Evolutionary conservation across 1,140 invertebrate species (phyloP).

Genomic region (Condylostylus longicornis): DNA sequence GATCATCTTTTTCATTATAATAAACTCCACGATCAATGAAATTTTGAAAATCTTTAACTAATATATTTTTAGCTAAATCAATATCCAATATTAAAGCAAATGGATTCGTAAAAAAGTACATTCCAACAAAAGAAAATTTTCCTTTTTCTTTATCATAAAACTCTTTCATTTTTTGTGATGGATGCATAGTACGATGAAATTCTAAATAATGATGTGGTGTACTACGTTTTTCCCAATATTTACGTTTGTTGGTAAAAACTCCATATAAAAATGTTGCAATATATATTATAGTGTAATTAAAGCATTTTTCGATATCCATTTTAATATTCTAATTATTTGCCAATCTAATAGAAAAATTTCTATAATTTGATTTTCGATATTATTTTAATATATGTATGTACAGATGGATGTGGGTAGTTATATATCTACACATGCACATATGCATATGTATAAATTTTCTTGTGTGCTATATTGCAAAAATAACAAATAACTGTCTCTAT

Average conservation of each 20-base stretch:
- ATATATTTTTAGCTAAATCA: conserved; percentile 35
- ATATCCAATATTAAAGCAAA: conserved; percentile 20
- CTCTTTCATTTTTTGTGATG: conserved; percentile 12
- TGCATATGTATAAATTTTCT: too few relatives aligned
- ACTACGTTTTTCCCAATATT: conserved; percentile 31
- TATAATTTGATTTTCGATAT: too few relatives aligned
- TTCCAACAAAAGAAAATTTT: conserved; percentile 13
- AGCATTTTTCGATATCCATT: too few relatives aligned
- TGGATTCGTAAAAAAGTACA: conserved; percentile 12
- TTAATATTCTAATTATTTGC: too few relatives aligned
- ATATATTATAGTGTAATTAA: background rate
- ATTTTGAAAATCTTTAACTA: conserved; percentile 39
- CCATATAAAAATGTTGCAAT: background rate
- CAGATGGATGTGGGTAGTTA: too few relatives aligned
- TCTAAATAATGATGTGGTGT: too few relatives aligned
- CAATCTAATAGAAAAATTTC: too few relatives aligned
- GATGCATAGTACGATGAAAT: conserved; percentile 9
- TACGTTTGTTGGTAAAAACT: conserved; percentile 10
- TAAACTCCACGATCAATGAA: conserved; percentile 36
- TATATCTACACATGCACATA: too few relatives aligned
- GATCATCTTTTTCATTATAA: conserved; percentile 32
- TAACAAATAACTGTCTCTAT: too few relatives aligned
- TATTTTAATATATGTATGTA: too few relatives aligned
- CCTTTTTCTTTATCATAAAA: conserved; percentile 25
- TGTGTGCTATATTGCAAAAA: too few relatives aligned